phyloP scores from a whole-genome alignment of 2,797 vertebrate species.

The Micromesistius poutassou region DNA sequence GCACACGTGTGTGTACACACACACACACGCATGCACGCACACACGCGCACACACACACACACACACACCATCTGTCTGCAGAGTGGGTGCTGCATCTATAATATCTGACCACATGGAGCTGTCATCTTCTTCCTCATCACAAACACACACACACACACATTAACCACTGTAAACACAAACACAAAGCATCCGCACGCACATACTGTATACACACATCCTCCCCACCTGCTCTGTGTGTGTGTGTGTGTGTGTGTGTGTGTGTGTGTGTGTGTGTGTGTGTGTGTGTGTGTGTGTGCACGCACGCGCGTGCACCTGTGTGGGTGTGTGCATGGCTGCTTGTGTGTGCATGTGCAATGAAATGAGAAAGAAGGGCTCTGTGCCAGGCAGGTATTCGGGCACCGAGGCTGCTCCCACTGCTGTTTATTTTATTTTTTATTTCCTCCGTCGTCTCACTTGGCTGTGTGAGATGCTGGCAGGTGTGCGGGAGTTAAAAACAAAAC shows the following conservation, averaged over 20 bases:
- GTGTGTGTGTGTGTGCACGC: neutral
- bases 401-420: slow-evolving; percentile 23
- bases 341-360: neutral
- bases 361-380: neutral
- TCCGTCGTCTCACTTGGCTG: slow-evolving; percentile 13
- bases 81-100: slow-evolving; percentile 37
- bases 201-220: neutral
- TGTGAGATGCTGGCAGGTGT: slow-evolving; percentile 12
- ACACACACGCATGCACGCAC: neutral
- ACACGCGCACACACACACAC: slow-evolving; percentile 1
- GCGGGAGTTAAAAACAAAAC: neutral
- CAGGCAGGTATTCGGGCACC: slow-evolving; percentile 24
- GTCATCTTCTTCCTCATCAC: slow-evolving; percentile 38
- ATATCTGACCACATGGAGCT: slow-evolving; percentile 53
- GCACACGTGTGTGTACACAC: neutral
- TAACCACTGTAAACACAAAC: neutral
- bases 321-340: neutral
- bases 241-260: neutral
- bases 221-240: neutral
- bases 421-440: slow-evolving; percentile 6
- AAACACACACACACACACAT: slow-evolving; percentile 12
- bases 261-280: neutral
- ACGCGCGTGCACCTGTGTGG: no score
- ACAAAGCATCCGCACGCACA: neutral
- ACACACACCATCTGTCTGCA: slow-evolving; percentile 48